Percentiles rank a stretch among this genome's conserved stretches.
phyloP scores from a whole-genome alignment of 2,113 vertebrate genomes.

The Oryzias celebensis region DNA sequence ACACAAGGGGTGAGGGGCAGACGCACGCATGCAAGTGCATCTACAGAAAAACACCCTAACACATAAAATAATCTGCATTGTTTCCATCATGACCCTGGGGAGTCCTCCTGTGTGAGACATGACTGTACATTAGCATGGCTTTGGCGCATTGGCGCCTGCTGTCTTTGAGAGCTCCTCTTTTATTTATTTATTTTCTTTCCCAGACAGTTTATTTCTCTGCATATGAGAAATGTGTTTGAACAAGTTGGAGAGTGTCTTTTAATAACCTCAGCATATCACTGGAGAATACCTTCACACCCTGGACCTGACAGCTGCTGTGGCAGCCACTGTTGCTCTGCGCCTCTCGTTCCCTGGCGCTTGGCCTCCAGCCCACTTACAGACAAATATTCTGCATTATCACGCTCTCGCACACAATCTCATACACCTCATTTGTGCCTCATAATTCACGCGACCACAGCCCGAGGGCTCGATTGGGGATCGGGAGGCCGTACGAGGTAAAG shows the following conservation, averaged over 20 bases:
- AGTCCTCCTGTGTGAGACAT: not conserved
- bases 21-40: not conserved
- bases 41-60: constrained; percentile 1
- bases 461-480: constrained; percentile 22
- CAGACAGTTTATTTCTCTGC: constrained; percentile 9
- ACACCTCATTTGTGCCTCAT: constrained; percentile 47
- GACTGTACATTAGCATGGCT: not conserved
- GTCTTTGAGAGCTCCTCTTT: not conserved
- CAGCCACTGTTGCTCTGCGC: constrained; percentile 34
- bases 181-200: constrained; percentile 1
- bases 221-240: constrained; percentile 7
- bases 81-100: not conserved
- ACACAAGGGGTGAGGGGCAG: not conserved
- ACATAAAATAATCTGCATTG: not conserved
- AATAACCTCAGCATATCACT: constrained; percentile 35
- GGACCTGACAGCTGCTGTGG: constrained; percentile 52
- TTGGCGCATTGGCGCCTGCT: not conserved
- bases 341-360: constrained; percentile 25
- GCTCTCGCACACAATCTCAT: constrained; percentile 14
- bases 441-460: constrained; percentile 43
- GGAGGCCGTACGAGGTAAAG: constrained; percentile 4
- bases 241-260: constrained; percentile 33
- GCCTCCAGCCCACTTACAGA: constrained; percentile 49
- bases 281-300: constrained; percentile 60
- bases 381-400: constrained; percentile 37